A percentile compares a stretch with the other conserved stretches of the same genome.
Conservation (phyloP, 1,140 invertebrate species). For the Rhopalosiphum padi region DNA sequence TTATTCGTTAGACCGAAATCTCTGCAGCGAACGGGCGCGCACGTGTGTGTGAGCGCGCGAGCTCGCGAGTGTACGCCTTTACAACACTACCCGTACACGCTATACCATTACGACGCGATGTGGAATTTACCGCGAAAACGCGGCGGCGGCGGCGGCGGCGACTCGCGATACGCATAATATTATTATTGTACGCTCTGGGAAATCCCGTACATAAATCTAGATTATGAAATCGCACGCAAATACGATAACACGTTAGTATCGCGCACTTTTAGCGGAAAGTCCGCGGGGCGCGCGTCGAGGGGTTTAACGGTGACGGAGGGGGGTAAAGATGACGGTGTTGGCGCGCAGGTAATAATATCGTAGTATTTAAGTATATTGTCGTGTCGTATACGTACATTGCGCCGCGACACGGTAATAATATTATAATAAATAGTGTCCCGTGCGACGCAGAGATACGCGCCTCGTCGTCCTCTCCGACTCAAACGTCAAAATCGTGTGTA, state of each 20-base stretch:
- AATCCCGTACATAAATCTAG: slow-evolving; percentile 48
- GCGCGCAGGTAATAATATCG: background rate
- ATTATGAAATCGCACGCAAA: slow-evolving; percentile 33
- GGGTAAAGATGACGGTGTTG: background rate
- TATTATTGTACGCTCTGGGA: background rate
- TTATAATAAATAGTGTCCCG: background rate
- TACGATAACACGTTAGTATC: slow-evolving; percentile 29
- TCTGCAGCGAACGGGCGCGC: background rate
- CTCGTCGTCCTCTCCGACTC: no score
- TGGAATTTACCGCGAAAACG: slow-evolving; percentile 8
- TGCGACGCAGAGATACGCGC: background rate
- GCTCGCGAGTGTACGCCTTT: background rate
- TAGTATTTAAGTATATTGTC: background rate
- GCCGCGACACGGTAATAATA: background rate
- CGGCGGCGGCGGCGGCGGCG: background rate
- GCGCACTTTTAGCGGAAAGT: background rate
- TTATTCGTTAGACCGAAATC: slow-evolving; percentile 48
- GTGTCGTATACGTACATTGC: background rate
- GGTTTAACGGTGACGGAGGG: no score
- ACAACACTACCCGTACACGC: no score
- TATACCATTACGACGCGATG: background rate
- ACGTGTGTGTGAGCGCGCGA: background rate
- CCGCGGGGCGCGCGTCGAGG: no score
- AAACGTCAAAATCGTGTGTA: background rate
- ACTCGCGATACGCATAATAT: background rate